Conservation (phyloP, 2,797 vertebrate species). For the Hippoglossus hippoglossus region DNA sequence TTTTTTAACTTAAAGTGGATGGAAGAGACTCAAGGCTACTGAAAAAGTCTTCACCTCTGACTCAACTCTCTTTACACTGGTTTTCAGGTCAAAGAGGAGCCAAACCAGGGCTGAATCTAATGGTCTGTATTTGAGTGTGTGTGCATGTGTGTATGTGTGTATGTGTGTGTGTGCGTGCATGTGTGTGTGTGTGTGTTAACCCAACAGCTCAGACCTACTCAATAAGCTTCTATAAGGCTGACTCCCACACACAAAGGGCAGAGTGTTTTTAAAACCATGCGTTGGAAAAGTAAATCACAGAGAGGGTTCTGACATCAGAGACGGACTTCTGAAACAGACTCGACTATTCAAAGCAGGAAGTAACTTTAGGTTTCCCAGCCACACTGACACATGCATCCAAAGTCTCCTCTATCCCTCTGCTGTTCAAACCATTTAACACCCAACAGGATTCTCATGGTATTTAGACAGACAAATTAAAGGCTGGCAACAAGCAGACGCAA, state of each 20-base stretch:
- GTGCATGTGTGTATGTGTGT: conserved; percentile 31
- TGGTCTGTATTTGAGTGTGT: conserved; percentile 27
- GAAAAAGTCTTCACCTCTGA: conserved; percentile 29
- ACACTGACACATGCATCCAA: not conserved
- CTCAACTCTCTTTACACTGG: conserved; percentile 21
- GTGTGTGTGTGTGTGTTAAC: conserved; percentile 41
- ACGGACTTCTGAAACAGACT: conserved; percentile 41
- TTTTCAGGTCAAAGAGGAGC: conserved; percentile 17
- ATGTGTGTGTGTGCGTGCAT: conserved; percentile 13
- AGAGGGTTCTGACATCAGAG: conserved; percentile 65
- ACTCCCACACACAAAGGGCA: conserved; percentile 64
- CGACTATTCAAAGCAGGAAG: conserved; percentile 44
- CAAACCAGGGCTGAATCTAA: conserved; percentile 33
- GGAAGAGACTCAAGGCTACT: not conserved
- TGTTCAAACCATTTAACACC: conserved; percentile 13
- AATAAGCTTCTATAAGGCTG: conserved; percentile 63
- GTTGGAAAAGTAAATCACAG: conserved; percentile 64
- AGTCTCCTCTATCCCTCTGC: not conserved
- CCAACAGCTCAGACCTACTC: conserved; percentile 52
- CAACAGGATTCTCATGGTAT: not conserved
- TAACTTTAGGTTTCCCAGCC: conserved; percentile 14
- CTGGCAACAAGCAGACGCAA: not conserved
- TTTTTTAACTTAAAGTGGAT: not conserved
- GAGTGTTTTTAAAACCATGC: conserved; percentile 68
- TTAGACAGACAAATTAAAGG: not conserved